Conservation (phyloP, 1,140 invertebrate genomes). For the Mylabris phalerata region DNA sequence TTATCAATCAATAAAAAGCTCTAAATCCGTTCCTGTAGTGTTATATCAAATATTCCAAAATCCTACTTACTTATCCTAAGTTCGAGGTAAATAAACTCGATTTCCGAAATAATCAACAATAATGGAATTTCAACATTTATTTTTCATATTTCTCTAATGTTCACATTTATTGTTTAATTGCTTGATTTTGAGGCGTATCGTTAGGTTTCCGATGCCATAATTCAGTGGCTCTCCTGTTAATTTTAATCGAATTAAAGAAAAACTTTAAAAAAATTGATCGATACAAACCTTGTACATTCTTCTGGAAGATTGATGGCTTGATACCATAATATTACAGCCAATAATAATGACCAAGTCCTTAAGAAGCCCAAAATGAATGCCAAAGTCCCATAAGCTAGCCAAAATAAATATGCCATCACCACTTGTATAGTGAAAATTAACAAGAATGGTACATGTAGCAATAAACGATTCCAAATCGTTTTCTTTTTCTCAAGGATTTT, state of each 20-base stretch:
- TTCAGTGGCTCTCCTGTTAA: slow-evolving; percentile 22
- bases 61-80: too few relatives aligned
- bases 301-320: slow-evolving; percentile 47
- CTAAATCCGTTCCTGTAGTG: too few relatives aligned
- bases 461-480: slow-evolving; percentile 24
- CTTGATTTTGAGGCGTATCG: too few relatives aligned
- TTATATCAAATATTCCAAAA: too few relatives aligned
- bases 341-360: slow-evolving; percentile 68
- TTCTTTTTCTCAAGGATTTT: slow-evolving; percentile 4
- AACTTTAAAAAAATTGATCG: not conserved
- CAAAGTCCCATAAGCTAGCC: slow-evolving; percentile 72
- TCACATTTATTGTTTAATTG: too few relatives aligned
- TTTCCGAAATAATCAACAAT: too few relatives aligned
- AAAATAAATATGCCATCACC: slow-evolving; percentile 69
- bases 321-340: slow-evolving; percentile 62
- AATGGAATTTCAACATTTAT: too few relatives aligned
- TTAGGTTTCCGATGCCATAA: slow-evolving; percentile 9
- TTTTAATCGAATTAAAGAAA: not conserved
- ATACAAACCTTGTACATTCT: slow-evolving; percentile 45
- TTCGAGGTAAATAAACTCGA: too few relatives aligned
- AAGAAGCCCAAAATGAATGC: slow-evolving; percentile 72
- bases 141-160: too few relatives aligned
- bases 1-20: too few relatives aligned
- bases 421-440: slow-evolving; percentile 60
- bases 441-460: slow-evolving; percentile 48